Conservation (phyloP, 2,113 vertebrate species). For the Neogobius melanostomus region DNA sequence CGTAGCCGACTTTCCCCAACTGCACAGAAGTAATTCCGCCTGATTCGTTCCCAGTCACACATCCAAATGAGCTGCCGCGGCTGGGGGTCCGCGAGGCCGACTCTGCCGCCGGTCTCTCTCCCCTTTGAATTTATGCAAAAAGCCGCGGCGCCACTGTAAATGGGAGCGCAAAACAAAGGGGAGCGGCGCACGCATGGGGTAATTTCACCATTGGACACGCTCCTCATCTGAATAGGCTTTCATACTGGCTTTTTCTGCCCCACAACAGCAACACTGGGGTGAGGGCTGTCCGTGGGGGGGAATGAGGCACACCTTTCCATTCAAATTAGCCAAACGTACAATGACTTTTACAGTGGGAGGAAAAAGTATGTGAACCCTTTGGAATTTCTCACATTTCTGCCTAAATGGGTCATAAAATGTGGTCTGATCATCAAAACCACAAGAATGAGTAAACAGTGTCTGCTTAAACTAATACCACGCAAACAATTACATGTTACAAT, state of each 20-base stretch:
- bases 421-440: no score
- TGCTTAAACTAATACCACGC: no score
- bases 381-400: no score
- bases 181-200: neutral
- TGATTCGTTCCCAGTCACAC: constrained; percentile 7
- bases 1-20: neutral
- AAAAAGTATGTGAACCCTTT: no score
- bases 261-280: neutral
- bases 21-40: neutral
- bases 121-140: constrained; percentile 4
- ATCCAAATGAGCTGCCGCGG: neutral
- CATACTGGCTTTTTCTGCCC: neutral
- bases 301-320: no score
- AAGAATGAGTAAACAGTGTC: no score
- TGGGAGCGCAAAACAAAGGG: neutral
- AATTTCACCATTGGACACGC: neutral
- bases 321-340: no score
- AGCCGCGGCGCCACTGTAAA: neutral
- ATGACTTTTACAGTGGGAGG: no score
- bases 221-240: neutral
- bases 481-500: no score
- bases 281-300: neutral
- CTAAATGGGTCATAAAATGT: no score
- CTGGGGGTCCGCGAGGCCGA: neutral
- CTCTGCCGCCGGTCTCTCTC: neutral